A percentile compares a stretch with the other conserved stretches of the same genome.
phyloP scores from a whole-genome alignment of 2,888 invertebrate genomes.

The Leucophenga maculata region DNA sequence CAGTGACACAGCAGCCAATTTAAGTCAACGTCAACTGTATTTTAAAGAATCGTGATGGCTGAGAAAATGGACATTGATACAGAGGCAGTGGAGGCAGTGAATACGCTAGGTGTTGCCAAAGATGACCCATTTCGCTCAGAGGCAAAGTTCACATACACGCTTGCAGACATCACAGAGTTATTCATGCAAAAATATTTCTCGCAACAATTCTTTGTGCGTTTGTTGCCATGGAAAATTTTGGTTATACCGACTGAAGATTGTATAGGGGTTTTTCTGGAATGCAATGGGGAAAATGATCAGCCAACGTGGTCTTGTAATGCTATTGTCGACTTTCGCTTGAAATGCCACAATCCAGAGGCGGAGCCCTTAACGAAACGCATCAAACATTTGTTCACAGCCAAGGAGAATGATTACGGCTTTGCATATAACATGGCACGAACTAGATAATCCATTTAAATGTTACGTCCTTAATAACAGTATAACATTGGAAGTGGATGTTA shows the following conservation, averaged over 20 bases:
- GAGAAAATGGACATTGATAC: slow-evolving; percentile 75
- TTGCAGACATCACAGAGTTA: slow-evolving; percentile 91
- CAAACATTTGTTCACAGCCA: slow-evolving; percentile 97
- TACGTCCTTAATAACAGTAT: slow-evolving; percentile 93
- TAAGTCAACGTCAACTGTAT: no score
- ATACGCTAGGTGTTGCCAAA: no score
- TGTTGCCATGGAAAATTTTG: slow-evolving; percentile 99
- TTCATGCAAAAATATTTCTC: slow-evolving; percentile 87
- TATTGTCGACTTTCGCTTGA: slow-evolving; percentile 90
- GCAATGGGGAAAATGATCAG: slow-evolving; percentile 95
- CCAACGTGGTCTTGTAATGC: slow-evolving; percentile 99
- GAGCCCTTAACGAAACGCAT: slow-evolving; percentile 87
- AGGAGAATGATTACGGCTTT: slow-evolving; percentile 94
- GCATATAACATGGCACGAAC: slow-evolving; percentile 94
- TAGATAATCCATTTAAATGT: slow-evolving; percentile 91
- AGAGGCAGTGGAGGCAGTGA: no score
- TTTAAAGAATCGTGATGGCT: no score
- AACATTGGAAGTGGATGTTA: slow-evolving; percentile 83
- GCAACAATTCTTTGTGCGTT: slow-evolving; percentile 92
- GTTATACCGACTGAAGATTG: slow-evolving; percentile 86
- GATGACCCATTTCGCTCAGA: slow-evolving; percentile 72
- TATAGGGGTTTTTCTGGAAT: slow-evolving; percentile 94
- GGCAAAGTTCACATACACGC: slow-evolving; percentile 91
- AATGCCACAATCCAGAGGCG: slow-evolving; percentile 91
- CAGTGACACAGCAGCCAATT: no score